Evolutionary conservation across 2,113 vertebrate genomes (phyloP), one percentile per base, ranked within the genome.

Genomic region (Morone chrysops): DNA sequence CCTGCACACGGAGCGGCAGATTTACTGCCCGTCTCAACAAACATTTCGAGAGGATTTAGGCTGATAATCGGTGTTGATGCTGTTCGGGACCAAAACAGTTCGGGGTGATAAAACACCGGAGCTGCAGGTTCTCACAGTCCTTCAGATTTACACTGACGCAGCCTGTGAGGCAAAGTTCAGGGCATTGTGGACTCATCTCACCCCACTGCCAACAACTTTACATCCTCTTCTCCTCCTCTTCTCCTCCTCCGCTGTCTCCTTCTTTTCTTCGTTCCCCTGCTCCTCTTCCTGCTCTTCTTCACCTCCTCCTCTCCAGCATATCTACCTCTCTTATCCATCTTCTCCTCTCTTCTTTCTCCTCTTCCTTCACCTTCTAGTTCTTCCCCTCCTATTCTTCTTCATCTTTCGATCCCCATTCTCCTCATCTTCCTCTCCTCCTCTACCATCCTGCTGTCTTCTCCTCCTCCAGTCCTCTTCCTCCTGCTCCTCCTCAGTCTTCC

Each of bases 71-170:
- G 78, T 59, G 79, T 88, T 88, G 81, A 69, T 25, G 54, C 56
- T 25, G 41, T 13, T 41, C 50, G 40, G 60, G 51, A 18, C 56
- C 25, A 67, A 67, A 75, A 56, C 47, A 17, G 12, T 66, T 22
- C 57, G 22, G 47, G 40, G 25, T 72, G 22, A 61, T 82, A 66
- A 83, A 83, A 76, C 63, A n/a, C 25, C 45, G 16, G 50, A 65
- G 62, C 50, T 50, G 40, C 67, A 57, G 54, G 11, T 61, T 53
- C 48, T 84, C 87, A 79, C 65, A 86, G 93, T 95, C 86, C 57
- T 63, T 0, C 81, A 94, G 92, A 93, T 95, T 94, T 94, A 69
- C 81, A n/a, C 13, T 14, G 76, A 69, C 74, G 94, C 85, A 95
- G 91, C 91, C 69, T 89, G 71, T 84, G 78, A 60, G 81, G 57